phyloP scores from a whole-genome alignment of 2,797 vertebrate genomes.

The Tympanoctomys barrerae region DNA sequence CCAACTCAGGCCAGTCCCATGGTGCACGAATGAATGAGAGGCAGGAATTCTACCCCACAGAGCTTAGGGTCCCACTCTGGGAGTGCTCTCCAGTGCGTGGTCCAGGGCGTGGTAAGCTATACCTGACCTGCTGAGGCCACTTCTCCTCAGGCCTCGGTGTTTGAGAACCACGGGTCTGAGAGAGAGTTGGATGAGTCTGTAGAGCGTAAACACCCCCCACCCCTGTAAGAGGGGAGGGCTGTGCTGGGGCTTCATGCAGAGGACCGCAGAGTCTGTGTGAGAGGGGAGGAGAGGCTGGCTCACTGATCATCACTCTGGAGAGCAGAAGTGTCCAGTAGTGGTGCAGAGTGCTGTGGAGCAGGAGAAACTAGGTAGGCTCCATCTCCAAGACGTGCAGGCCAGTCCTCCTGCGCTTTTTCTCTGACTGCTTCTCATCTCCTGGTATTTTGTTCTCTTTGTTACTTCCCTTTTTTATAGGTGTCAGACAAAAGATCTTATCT shows the following conservation, averaged over 20 bases:
- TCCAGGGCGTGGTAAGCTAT: not conserved
- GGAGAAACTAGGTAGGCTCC: not conserved
- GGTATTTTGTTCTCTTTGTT: not conserved
- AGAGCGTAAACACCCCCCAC: not conserved
- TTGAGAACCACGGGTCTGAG: not conserved
- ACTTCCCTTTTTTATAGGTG: not conserved
- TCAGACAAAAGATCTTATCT: not conserved
- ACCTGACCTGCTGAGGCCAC: not conserved
- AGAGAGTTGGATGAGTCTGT: not conserved
- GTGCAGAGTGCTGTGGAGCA: not conserved
- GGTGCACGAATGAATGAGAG: not conserved
- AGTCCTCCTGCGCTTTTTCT: not conserved
- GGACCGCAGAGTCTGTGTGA: not conserved
- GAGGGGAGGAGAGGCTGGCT: not conserved
- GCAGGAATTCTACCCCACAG: not conserved
- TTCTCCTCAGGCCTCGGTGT: not conserved
- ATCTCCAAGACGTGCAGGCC: not conserved
- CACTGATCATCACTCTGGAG: not conserved
- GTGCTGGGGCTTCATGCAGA: not conserved
- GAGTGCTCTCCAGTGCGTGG: not conserved
- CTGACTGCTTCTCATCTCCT: not conserved
- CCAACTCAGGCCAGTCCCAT: not conserved
- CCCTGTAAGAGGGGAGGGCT: not conserved
- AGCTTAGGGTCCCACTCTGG: not conserved
- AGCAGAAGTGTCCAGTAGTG: not conserved